Evolutionary conservation across 2,113 vertebrate species (phyloP).

Genomic region (Coracopsis vasa): DNA sequence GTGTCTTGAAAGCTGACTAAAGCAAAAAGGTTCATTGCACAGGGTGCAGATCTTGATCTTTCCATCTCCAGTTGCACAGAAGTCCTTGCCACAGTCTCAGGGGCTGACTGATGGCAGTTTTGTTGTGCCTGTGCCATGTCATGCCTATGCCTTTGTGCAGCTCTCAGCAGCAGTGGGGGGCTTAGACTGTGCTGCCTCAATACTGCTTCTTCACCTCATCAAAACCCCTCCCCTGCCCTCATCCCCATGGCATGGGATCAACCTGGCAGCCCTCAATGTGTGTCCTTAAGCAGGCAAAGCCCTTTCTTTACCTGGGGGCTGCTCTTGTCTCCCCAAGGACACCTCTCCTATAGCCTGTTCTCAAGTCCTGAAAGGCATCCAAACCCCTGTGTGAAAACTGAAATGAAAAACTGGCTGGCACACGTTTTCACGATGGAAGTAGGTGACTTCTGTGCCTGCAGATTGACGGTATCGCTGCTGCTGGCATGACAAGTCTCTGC

Average conservation of each 20-base stretch:
- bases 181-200: background rate
- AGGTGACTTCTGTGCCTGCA: slow-evolving; percentile 47
- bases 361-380: slow-evolving; percentile 36
- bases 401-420: slow-evolving; percentile 39
- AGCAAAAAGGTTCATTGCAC: background rate
- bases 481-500: slow-evolving; percentile 33
- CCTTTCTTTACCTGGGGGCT: background rate
- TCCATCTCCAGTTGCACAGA: fast-evolving
- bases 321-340: slow-evolving; percentile 19
- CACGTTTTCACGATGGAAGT: background rate
- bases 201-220: background rate
- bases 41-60: background rate
- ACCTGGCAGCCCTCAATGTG: background rate
- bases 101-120: background rate
- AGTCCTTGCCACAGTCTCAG: background rate
- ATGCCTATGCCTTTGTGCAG: background rate
- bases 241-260: background rate
- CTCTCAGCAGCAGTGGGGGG: background rate
- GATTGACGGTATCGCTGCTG: slow-evolving; percentile 37
- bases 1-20: background rate
- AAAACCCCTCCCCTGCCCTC: background rate
- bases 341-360: background rate
- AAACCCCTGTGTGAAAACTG: slow-evolving; percentile 42
- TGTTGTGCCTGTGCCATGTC: background rate
- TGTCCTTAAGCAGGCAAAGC: background rate